Evolutionary conservation across 2,113 vertebrate genomes (phyloP).

Genomic region (Syngnathus floridae): DNA sequence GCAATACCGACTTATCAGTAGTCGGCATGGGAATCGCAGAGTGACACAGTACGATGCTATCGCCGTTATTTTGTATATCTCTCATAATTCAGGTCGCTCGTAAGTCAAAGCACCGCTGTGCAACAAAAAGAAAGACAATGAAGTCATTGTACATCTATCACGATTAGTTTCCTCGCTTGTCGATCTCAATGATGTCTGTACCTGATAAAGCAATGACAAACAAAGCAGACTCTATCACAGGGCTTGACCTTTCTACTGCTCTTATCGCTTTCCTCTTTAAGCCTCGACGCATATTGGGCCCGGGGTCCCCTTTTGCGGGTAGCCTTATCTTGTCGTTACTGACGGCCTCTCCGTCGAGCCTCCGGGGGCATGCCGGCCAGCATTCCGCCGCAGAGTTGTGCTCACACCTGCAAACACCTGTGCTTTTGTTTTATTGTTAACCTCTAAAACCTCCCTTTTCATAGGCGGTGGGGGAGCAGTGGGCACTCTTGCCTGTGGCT

Average conservation of each 20-base stretch:
- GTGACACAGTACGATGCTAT: too few relatives aligned
- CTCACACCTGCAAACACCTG: constrained; percentile 73
- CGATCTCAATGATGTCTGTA: constrained; percentile 36
- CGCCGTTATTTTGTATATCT: too few relatives aligned
- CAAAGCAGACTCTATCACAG: not conserved
- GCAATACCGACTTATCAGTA: not conserved
- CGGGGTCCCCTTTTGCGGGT: constrained; percentile 35
- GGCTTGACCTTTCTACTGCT: constrained; percentile 54
- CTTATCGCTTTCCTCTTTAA: constrained; percentile 41
- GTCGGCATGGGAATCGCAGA: not conserved
- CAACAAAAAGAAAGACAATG: not conserved
- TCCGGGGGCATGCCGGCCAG: constrained; percentile 36
- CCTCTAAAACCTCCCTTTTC: constrained; percentile 11
- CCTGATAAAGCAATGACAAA: constrained; percentile 17
- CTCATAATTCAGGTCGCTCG: not conserved
- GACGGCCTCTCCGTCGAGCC: constrained; percentile 38
- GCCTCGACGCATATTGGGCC: constrained; percentile 29
- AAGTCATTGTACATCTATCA: not conserved
- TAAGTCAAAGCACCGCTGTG: not conserved
- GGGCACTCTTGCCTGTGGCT: constrained; percentile 44
- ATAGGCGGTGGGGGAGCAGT: constrained; percentile 24
- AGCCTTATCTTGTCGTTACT: constrained; percentile 55
- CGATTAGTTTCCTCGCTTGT: constrained; percentile 22
- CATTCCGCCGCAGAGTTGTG: constrained; percentile 27
- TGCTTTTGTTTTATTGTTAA: constrained; percentile 60